Percentiles rank a stretch among this genome's conserved stretches.
phyloP scores from a whole-genome alignment of 2,888 invertebrate genomes.

The Coelopa pilipes region DNA sequence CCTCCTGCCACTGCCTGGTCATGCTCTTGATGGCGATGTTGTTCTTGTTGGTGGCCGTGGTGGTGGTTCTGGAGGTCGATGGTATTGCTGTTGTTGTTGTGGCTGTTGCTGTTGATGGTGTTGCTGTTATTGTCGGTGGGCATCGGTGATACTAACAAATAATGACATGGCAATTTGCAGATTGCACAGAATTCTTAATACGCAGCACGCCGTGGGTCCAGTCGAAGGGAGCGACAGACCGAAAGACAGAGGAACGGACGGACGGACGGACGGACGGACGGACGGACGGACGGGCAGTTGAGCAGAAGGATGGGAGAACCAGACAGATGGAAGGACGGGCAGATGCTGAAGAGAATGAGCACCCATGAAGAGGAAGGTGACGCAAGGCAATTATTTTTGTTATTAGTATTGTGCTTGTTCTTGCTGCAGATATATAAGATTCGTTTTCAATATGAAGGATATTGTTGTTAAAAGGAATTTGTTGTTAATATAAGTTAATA shows the following conservation, averaged over 20 bases:
- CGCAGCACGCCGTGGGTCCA: conserved; percentile 17
- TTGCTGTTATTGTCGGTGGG: conserved; percentile 10
- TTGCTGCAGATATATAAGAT: background rate
- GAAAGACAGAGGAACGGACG: background rate
- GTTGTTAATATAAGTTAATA: no score
- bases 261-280: background rate
- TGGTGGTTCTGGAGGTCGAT: conserved; percentile 25
- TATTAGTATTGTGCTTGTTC: background rate
- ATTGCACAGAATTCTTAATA: conserved; percentile 59
- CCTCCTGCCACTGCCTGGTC: conserved; percentile 39
- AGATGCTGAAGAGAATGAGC: no score
- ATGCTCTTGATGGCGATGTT: conserved; percentile 41
- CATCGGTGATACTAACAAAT: conserved; percentile 60
- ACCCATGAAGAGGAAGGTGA: no score
- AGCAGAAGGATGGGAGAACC: background rate
- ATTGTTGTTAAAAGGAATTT: no score
- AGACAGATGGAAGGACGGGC: no score
- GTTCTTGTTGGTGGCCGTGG: background rate
- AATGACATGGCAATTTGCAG: conserved; percentile 65
- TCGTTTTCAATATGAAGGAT: background rate
- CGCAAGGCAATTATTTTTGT: background rate
- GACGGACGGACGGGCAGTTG: background rate
- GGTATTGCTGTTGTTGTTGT: conserved; percentile 2
- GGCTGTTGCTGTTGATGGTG: background rate
- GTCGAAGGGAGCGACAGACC: conserved; percentile 13